Conservation (phyloP, 2,888 invertebrate species). For the Agriotes lineatus region DNA sequence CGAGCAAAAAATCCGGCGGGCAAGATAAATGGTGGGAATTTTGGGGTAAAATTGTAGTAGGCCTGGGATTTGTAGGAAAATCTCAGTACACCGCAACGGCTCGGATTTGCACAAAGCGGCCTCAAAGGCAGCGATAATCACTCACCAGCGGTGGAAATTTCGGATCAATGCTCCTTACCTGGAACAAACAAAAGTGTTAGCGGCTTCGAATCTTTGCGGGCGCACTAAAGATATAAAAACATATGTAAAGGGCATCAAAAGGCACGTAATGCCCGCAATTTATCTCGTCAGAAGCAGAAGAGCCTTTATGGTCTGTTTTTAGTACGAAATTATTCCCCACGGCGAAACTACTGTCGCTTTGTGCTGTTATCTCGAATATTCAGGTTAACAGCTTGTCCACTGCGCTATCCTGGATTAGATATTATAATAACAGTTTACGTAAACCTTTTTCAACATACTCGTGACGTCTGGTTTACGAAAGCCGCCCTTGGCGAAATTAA, state of each 20-base stretch:
- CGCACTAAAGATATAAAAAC: constrained; percentile 28
- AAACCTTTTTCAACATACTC: constrained; percentile 36
- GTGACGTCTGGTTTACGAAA: constrained; percentile 26
- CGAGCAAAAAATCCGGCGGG: too few species aligned
- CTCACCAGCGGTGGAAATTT: neutral
- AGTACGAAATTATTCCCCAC: constrained; percentile 41
- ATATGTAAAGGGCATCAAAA: constrained; percentile 32
- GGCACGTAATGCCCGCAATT: constrained; percentile 38
- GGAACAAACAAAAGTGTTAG: neutral
- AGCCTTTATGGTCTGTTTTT: constrained; percentile 42
- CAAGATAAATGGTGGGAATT: too few species aligned
- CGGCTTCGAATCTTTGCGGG: too few species aligned
- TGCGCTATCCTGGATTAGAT: constrained; percentile 41
- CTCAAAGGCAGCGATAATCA: neutral
- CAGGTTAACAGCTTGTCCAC: constrained; percentile 46
- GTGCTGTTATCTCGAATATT: constrained; percentile 44
- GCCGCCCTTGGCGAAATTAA: constrained; percentile 22
- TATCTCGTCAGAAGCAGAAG: constrained; percentile 39
- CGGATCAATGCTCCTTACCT: constrained; percentile 2
- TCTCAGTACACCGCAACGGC: neutral
- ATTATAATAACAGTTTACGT: constrained; percentile 42
- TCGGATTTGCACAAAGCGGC: neutral
- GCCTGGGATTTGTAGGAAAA: neutral
- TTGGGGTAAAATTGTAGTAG: too few species aligned
- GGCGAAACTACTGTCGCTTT: constrained; percentile 41